These are phyloP conservation scores for Diglossa cyanea DNA, from an alignment of 2,797 vertebrate species.

Conservation along the genomic window DNA sequence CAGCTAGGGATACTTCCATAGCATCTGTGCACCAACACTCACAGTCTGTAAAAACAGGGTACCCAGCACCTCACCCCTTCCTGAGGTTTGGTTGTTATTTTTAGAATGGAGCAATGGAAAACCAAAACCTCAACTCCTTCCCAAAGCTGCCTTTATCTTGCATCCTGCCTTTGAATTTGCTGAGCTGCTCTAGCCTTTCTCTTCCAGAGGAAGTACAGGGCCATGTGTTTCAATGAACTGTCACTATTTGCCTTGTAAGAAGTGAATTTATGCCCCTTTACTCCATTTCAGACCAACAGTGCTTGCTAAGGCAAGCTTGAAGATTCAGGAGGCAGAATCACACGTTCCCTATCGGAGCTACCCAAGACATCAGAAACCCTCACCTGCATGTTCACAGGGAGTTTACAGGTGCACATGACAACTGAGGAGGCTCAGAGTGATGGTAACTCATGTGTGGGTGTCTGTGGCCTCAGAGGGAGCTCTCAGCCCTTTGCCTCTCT, in stretches of 20 bases:
- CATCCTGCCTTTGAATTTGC: background rate
- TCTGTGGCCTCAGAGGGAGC: background rate
- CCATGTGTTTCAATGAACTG: background rate
- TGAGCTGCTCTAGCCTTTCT: background rate
- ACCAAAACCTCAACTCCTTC: background rate
- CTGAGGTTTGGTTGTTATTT: background rate
- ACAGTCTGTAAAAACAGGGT: rapidly evolving
- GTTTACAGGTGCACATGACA: background rate
- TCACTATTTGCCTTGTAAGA: background rate
- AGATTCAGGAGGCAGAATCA: background rate
- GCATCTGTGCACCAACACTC: background rate
- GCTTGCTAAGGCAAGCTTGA: background rate
- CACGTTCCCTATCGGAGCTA: rapidly evolving
- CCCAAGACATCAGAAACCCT: background rate
- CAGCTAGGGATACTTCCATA: background rate
- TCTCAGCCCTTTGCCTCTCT: background rate
- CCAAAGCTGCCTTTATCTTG: background rate
- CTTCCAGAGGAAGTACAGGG: background rate
- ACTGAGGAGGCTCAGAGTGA: background rate
- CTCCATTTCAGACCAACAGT: background rate
- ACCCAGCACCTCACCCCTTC: background rate
- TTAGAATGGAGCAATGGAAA: background rate
- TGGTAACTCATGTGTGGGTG: background rate
- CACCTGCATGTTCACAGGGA: background rate
- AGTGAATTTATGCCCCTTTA: background rate